Base-by-base conservation (phyloP, 2,888 invertebrate genomes). In the Phorcus lineatus region DNA sequence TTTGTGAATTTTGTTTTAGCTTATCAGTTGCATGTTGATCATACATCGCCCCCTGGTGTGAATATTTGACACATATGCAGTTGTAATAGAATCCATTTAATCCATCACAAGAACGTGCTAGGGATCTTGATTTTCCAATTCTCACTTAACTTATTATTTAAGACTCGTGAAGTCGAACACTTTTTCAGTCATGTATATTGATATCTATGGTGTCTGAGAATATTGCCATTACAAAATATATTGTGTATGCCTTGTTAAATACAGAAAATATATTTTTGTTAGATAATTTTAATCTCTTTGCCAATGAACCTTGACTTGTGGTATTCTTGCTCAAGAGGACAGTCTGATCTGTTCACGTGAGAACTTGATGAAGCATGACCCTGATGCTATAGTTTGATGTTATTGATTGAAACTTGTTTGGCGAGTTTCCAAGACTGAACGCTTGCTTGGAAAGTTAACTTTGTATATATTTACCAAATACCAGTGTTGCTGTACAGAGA, bases 371-470 rank as follows among this genome's bases (percentile, higher is more conserved):
- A 19, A 36, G 40, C 11, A 36, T 36, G 70, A 70, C 19, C 40
- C 28, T 70, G 28, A 40, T 70, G 19, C 70, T 70, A 36, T 40
- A 70, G 28, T 70, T 70, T 70, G 70, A 36, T 19, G 70, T 36
- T 70, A 70, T 36, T 70, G 36, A 13, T 70, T 28, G 24, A 70
- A 70, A 70, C 70, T 36, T 70, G 70, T 70, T 70, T 70, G 70
- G 11, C 36, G 28, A 36, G 70, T 70, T 40, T 70, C 40, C 70
- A 70, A 70, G 70, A 70, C 70, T 70, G 70, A 70, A 70, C 28
- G 70, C 70, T 70, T 70, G 70, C 70, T 70, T 70, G 70, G 70
- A 70, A 70, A 70, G 70, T 70, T 70, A 36, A 62, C 24, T 62
- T n/a, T 70, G 70, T 70, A 70, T 36, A 70, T 70, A 70, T 70